Conservation (phyloP, 2,888 invertebrate genomes). For the Teinopalpus imperialis region DNA sequence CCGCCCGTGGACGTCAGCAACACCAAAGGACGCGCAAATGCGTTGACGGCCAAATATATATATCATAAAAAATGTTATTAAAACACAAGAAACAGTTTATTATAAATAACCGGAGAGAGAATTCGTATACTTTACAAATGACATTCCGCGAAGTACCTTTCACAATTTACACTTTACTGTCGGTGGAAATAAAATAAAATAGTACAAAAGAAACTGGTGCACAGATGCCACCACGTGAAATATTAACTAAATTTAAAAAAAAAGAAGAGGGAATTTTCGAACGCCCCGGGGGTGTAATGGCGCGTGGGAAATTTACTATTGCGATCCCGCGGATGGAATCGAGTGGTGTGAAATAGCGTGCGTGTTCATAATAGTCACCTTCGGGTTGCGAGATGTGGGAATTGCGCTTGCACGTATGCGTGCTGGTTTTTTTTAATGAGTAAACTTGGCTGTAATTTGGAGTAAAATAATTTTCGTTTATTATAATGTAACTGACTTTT, state of each 20-base stretch:
- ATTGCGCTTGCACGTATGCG: neutral
- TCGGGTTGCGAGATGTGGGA: slow-evolving; percentile 6
- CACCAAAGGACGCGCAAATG: no score
- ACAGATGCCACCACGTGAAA: slow-evolving; percentile 72
- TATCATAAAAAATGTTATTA: no score
- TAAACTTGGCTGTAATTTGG: no score
- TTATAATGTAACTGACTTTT: no score
- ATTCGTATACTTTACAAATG: slow-evolving; percentile 1
- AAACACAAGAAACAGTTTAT: no score
- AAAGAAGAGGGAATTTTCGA: slow-evolving; percentile 55
- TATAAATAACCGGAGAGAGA: neutral
- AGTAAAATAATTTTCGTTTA: no score
- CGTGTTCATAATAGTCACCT: slow-evolving; percentile 28
- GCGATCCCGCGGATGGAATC: slow-evolving; percentile 41
- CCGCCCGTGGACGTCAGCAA: no score
- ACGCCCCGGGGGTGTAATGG: slow-evolving; percentile 55
- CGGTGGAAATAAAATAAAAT: slow-evolving; percentile 39
- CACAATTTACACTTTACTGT: slow-evolving; percentile 28
- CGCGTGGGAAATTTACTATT: slow-evolving; percentile 68
- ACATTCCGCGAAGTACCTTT: slow-evolving; percentile 5
- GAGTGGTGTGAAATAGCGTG: slow-evolving; percentile 30
- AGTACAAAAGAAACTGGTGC: slow-evolving; percentile 47
- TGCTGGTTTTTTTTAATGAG: neutral
- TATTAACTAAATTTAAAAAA: slow-evolving; percentile 73
- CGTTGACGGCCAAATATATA: no score